Conservation (phyloP, 1,140 invertebrate genomes). For the Drosophila malerkotliana region DNA sequence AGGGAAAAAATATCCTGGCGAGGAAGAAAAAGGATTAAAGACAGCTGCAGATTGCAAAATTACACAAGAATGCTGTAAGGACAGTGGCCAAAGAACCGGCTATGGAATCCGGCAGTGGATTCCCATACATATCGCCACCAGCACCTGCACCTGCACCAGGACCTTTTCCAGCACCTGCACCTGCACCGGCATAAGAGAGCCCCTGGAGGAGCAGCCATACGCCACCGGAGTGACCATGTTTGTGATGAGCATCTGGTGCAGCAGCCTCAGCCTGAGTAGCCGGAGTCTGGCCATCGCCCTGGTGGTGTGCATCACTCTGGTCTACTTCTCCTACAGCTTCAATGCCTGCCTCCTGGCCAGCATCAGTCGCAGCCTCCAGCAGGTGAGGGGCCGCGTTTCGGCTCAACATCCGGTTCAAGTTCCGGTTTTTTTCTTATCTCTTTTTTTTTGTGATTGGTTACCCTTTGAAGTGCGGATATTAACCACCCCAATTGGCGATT, state of each 20-base stretch:
- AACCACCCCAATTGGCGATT: not conserved
- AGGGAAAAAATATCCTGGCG: not conserved
- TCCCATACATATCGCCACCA: not conserved
- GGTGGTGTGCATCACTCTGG: conserved; percentile 80
- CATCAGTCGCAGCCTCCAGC: conserved; percentile 83
- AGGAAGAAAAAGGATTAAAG: not conserved
- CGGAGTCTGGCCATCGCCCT: conserved; percentile 83
- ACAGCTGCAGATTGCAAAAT: not conserved
- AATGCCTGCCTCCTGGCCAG: conserved; percentile 86
- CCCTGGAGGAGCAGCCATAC: not conserved
- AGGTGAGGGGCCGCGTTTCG: conserved; percentile 78
- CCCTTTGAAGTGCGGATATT: not conserved
- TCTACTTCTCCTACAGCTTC: conserved; percentile 86
- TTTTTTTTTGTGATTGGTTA: not conserved
- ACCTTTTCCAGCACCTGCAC: not conserved
- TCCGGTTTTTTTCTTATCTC: not conserved
- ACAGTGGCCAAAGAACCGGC: not conserved
- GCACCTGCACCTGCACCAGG: not conserved
- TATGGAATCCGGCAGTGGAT: not conserved
- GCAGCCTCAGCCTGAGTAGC: conserved; percentile 76
- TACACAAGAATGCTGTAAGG: not conserved
- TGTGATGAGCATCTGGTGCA: conserved; percentile 76
- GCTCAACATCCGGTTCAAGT: too few relatives aligned
- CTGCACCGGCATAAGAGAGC: not conserved
- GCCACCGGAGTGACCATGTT: conserved; percentile 46